These are phyloP conservation scores for Neoarius graeffei DNA, from an alignment of 2,113 vertebrate species.

Conservation along the genomic window DNA sequence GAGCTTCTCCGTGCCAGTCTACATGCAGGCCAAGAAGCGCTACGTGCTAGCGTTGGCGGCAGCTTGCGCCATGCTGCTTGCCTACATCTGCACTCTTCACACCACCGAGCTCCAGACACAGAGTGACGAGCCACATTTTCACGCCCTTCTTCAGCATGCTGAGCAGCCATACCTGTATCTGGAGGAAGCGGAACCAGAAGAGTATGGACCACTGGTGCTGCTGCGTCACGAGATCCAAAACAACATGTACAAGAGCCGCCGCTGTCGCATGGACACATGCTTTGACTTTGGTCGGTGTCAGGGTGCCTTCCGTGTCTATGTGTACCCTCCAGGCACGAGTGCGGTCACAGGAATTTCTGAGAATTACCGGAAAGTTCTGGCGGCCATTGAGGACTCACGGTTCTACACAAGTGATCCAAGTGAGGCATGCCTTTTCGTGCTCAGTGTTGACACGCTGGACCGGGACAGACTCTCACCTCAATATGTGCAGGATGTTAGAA, in stretches of 20 bases:
- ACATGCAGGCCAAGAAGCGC: slow-evolving; percentile 86
- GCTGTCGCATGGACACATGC: slow-evolving; percentile 81
- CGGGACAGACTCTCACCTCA: slow-evolving; percentile 76
- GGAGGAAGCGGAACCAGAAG: slow-evolving; percentile 76
- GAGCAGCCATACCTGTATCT: slow-evolving; percentile 74
- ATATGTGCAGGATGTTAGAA: slow-evolving; percentile 71
- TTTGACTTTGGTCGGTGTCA: slow-evolving; percentile 77
- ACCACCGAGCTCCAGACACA: slow-evolving; percentile 72
- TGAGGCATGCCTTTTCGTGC: slow-evolving; percentile 74
- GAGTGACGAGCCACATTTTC: slow-evolving; percentile 58
- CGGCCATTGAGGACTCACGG: slow-evolving; percentile 73
- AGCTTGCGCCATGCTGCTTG: slow-evolving; percentile 78
- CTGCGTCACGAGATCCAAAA: slow-evolving; percentile 72
- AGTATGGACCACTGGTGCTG: slow-evolving; percentile 70
- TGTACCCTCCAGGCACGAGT: slow-evolving; percentile 71
- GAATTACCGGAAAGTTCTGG: slow-evolving; percentile 77
- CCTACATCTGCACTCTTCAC: slow-evolving; percentile 78
- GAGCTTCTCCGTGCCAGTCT: slow-evolving; percentile 67
- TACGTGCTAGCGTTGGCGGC: slow-evolving; percentile 82
- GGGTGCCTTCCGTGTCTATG: slow-evolving; percentile 71
- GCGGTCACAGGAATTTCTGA: slow-evolving; percentile 72
- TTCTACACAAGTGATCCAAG: slow-evolving; percentile 73
- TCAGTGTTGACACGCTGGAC: slow-evolving; percentile 78
- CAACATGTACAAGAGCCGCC: slow-evolving; percentile 75
- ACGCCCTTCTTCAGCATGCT: slow-evolving; percentile 53